Base-by-base conservation (phyloP, 2,797 vertebrate species). In the Miichthys miiuy region DNA sequence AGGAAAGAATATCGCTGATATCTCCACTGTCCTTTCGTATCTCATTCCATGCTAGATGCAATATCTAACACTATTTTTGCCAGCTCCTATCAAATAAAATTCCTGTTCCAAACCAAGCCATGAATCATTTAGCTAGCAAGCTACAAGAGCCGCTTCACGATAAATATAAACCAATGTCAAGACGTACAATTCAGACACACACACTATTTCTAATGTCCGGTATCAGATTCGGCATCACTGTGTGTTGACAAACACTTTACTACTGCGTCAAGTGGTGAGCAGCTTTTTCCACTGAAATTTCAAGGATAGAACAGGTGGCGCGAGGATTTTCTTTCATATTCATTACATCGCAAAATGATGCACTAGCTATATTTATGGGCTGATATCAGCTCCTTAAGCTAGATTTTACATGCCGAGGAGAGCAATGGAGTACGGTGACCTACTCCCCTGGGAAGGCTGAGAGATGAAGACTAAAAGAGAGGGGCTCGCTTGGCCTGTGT, bases 311-410 rank as follows among this genome's bases (percentile, higher is more conserved):
- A 92, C 95, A 95, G 94, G 91, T 95, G 94, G 90, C 13, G 72
- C 13, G 2, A 67, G 85, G 87, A 78, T 83, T 91, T 84, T 85
- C 92, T 90, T 91, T 90, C 94, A 89, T 88, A 95, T 95, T 93
- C 81, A 89, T 94, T 93, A 88, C 95, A 93, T 84, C 67, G 87
- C 90, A 85, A 92, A 94, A 94, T 94, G 93, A 95, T 91, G 93
- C 81, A 82, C 81, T 14, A 80, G 90, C 93, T 96, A 94, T 95
- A 95, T 95, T 93, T 91, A 92, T 83, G 86, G 72, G 30, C 87
- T 95, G 94, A 95, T 92, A 95, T 96, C 94, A 96, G 90, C 90
- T 91, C 85, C 93, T 95, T 91, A 77, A 87, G 90, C 90, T 87
- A 23, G 84, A 91, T 90, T 85, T 71, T 73, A 81, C 81, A 87